Percentiles rank a stretch among this genome's conserved stretches.
These are phyloP conservation scores for Emesis furor DNA, from an alignment of 2,888 invertebrate species.

Conservation along the genomic window DNA sequence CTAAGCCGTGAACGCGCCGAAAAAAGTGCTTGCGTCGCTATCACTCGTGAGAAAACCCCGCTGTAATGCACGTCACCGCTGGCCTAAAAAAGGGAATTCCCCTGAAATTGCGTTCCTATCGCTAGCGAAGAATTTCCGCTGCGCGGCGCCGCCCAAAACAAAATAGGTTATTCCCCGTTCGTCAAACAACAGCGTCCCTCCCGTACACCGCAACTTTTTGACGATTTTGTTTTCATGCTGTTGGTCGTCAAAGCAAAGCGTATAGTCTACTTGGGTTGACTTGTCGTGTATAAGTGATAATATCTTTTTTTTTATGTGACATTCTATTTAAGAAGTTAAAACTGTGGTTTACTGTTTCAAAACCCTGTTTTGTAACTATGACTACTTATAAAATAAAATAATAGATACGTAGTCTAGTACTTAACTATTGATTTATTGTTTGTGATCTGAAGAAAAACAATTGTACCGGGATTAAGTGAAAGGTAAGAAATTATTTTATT, in stretches of 20 bases:
- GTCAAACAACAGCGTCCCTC: not conserved
- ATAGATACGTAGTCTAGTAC: slow-evolving; percentile 10
- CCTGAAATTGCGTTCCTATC: too few relatives aligned
- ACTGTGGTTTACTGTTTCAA: slow-evolving; percentile 20
- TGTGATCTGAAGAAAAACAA: not conserved
- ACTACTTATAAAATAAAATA: slow-evolving; percentile 9
- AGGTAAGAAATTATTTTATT: slow-evolving; percentile 22
- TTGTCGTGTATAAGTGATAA: too few relatives aligned
- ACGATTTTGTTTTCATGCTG: too few relatives aligned
- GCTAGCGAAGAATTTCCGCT: not conserved
- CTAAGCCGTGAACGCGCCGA: not conserved
- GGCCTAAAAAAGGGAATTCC: too few relatives aligned
- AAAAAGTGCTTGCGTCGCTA: not conserved
- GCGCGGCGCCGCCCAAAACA: not conserved
- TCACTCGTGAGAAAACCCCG: not conserved
- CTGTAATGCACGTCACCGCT: too few relatives aligned
- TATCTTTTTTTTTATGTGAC: too few relatives aligned
- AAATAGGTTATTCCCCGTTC: slow-evolving; percentile 3
- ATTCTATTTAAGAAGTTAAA: not conserved
- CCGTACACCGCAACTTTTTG: too few relatives aligned
- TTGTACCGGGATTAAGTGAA: slow-evolving; percentile 21
- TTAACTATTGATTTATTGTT: slow-evolving; percentile 10
- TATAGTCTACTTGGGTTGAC: too few relatives aligned
- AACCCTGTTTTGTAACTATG: not conserved
- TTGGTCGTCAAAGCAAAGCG: too few relatives aligned